These are phyloP conservation scores for Atherinosoma microstoma DNA, from an alignment of 2,797 vertebrate genomes.

Conservation along the genomic window DNA sequence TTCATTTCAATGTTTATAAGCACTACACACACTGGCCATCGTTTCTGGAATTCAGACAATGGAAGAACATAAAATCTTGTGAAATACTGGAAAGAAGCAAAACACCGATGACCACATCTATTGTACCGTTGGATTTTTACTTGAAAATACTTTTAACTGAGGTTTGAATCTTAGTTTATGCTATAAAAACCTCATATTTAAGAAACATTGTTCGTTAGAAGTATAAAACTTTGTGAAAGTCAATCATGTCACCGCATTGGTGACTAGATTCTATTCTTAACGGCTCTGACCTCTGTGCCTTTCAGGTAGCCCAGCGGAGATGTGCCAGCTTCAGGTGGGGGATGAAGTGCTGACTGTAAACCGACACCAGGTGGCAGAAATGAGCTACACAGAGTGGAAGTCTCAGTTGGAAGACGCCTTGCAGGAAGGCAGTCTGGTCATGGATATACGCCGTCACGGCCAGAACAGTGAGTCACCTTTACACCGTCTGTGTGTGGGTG, in stretches of 20 bases:
- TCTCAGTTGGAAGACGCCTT: conserved; percentile 85
- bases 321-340: conserved; percentile 88
- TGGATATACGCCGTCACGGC: conserved; percentile 93
- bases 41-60: neutral
- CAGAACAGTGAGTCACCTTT: conserved; percentile 87
- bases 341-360: conserved; percentile 93
- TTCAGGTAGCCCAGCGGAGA: conserved; percentile 90
- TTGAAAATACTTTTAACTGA: neutral
- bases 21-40: too few relatives aligned
- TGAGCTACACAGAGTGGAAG: conserved; percentile 91
- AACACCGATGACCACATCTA: neutral
- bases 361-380: conserved; percentile 86
- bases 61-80: neutral
- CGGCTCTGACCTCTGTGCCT: neutral
- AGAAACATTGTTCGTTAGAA: neutral
- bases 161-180: neutral
- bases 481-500: conserved; percentile 13
- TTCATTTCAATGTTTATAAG: neutral
- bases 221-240: neutral
- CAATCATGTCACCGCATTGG: neutral
- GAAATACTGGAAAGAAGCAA: neutral
- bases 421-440: conserved; percentile 90
- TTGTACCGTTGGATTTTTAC: neutral
- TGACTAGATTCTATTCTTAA: neutral
- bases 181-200: neutral